phyloP scores from a whole-genome alignment of 2,113 vertebrate species.

The Himantopus leucocephalus region DNA sequence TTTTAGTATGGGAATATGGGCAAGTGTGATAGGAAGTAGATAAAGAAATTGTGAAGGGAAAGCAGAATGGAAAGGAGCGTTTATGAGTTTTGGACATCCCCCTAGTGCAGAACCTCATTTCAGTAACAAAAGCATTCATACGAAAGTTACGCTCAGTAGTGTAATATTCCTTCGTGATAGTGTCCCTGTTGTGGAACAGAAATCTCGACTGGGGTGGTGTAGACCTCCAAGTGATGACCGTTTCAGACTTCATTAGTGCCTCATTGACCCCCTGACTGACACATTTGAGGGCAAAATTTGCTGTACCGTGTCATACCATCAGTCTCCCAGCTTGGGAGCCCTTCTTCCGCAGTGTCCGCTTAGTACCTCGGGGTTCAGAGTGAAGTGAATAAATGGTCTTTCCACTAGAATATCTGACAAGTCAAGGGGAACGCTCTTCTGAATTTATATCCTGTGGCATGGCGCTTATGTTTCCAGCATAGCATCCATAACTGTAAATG shows the following conservation, averaged over 20 bases:
- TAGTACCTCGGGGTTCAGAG: neutral
- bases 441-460: neutral
- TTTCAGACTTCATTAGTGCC: neutral
- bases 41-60: neutral
- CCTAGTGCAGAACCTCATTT: neutral
- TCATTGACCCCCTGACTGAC: neutral
- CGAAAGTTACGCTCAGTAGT: neutral
- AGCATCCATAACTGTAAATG: neutral
- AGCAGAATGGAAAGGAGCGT: neutral
- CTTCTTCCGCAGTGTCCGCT: fast-evolving
- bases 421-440: neutral
- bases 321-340: neutral
- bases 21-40: neutral
- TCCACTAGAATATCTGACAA: neutral
- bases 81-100: neutral
- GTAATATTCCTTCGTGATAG: neutral
- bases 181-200: fast-evolving
- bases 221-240: neutral
- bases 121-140: neutral
- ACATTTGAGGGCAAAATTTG: neutral
- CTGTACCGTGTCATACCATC: neutral
- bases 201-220: neutral
- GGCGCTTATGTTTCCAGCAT: neutral
- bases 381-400: neutral
- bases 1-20: neutral